Evolutionary conservation across 2,888 invertebrate species (phyloP).

Genomic region (Thecophora atra): DNA sequence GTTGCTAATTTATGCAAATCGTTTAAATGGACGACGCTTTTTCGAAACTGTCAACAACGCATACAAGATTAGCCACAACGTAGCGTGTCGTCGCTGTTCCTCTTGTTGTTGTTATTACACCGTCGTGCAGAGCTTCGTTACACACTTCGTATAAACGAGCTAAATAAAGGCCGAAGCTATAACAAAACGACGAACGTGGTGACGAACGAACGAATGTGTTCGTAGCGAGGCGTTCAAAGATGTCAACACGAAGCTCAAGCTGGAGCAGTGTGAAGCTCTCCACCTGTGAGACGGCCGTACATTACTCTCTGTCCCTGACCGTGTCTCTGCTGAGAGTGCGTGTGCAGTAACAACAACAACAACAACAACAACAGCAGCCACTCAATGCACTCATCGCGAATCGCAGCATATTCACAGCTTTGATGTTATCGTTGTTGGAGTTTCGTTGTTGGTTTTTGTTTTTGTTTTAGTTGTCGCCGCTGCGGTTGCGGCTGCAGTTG

Average conservation of each 20-base stretch:
- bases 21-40: conserved; percentile 24
- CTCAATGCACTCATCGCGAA: conserved; percentile 13
- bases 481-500: conserved; percentile 38
- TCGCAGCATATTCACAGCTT: conserved; percentile 40
- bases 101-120: conserved; percentile 34
- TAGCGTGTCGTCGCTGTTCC: conserved; percentile 37
- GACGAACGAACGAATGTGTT: neutral
- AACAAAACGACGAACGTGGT: neutral
- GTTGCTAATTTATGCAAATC: conserved; percentile 24
- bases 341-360: conserved; percentile 5
- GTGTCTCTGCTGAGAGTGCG: conserved; percentile 1
- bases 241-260: conserved; percentile 23
- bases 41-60: conserved; percentile 34
- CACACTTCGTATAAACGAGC: conserved; percentile 2
- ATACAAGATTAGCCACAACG: conserved; percentile 29
- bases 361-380: conserved; percentile 21
- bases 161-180: too few relatives aligned
- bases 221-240: conserved; percentile 17
- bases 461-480: conserved; percentile 25
- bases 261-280: conserved; percentile 18
- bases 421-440: neutral
- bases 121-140: conserved; percentile 12
- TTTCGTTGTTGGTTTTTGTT: conserved; percentile 6
- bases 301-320: neutral
- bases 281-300: conserved; percentile 47